Conservation (phyloP, 1,140 invertebrate genomes). For the Planococcus citri region DNA sequence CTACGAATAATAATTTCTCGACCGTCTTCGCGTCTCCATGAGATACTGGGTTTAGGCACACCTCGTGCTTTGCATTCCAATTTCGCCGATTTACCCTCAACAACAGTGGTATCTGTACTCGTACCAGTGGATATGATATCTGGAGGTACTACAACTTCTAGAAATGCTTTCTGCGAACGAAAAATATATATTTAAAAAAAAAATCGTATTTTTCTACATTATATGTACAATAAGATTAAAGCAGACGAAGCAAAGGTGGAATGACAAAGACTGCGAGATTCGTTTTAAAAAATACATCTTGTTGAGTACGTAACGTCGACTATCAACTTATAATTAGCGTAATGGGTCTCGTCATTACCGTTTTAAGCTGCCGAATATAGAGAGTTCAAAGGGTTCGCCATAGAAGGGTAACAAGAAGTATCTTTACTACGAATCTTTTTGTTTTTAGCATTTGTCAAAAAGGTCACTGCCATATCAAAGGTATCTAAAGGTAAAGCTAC, state of each 20-base stretch:
- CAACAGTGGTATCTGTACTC: conserved; percentile 78
- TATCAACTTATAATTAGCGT: not conserved
- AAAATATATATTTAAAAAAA: conserved; percentile 9
- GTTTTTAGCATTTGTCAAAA: no score
- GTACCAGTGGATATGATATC: conserved; percentile 80
- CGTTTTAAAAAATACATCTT: not conserved
- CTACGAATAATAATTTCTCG: conserved; percentile 61
- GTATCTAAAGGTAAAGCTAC: no score
- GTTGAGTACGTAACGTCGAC: not conserved
- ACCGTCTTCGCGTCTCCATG: conserved; percentile 77
- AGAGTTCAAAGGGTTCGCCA: no score
- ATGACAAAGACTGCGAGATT: not conserved
- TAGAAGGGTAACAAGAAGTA: no score
- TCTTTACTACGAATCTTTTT: no score
- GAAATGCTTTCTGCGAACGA: conserved; percentile 54
- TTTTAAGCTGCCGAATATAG: no score
- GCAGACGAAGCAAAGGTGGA: not conserved
- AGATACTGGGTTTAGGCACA: conserved; percentile 67
- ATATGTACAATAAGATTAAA: not conserved
- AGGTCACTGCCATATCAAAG: no score
- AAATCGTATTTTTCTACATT: no score
- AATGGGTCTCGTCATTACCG: not conserved
- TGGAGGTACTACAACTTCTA: conserved; percentile 81
- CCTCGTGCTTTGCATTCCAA: conserved; percentile 73
- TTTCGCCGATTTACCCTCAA: conserved; percentile 76